These are phyloP conservation scores for Pandemis heparana DNA, from an alignment of 2,888 invertebrate species.

Conservation along the genomic window DNA sequence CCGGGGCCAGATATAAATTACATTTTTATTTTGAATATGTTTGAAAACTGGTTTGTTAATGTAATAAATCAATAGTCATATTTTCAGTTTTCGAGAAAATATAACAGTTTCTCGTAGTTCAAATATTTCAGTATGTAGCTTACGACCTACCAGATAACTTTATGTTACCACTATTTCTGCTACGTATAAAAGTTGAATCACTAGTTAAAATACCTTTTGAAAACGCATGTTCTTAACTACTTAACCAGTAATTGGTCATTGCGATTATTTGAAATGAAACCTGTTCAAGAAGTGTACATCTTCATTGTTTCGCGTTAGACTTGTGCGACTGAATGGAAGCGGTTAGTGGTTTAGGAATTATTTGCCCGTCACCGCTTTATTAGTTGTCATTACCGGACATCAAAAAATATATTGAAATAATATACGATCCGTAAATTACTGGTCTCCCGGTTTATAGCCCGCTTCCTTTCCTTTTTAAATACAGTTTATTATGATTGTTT, in stretches of 20 bases:
- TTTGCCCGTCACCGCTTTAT: constrained; percentile 56
- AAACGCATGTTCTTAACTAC: not conserved
- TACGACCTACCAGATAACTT: constrained; percentile 6
- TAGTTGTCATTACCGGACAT: constrained; percentile 61
- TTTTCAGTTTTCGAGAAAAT: constrained; percentile 21
- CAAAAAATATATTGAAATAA: constrained; percentile 49
- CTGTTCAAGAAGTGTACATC: not conserved
- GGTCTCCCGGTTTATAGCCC: constrained; percentile 42
- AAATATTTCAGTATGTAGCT: not conserved
- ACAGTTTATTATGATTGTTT: constrained; percentile 37
- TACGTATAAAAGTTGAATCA: too few species aligned
- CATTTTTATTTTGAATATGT: constrained; percentile 17
- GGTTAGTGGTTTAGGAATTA: constrained; percentile 63
- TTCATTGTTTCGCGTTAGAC: not conserved
- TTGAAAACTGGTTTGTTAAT: constrained; percentile 27
- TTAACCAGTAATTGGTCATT: not conserved
- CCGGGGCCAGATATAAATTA: constrained; percentile 26
- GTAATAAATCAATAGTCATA: constrained; percentile 31
- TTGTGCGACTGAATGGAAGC: constrained; percentile 52
- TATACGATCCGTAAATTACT: constrained; percentile 53
- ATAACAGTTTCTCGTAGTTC: not conserved
- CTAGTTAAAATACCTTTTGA: too few species aligned
- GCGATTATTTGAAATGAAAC: not conserved
- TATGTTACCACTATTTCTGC: too few species aligned
- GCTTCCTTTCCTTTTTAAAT: constrained; percentile 44